Evolutionary conservation across 2,888 invertebrate genomes (phyloP), one percentile per base, ranked within the genome.

Genomic region (Oxycera nigricornis): DNA sequence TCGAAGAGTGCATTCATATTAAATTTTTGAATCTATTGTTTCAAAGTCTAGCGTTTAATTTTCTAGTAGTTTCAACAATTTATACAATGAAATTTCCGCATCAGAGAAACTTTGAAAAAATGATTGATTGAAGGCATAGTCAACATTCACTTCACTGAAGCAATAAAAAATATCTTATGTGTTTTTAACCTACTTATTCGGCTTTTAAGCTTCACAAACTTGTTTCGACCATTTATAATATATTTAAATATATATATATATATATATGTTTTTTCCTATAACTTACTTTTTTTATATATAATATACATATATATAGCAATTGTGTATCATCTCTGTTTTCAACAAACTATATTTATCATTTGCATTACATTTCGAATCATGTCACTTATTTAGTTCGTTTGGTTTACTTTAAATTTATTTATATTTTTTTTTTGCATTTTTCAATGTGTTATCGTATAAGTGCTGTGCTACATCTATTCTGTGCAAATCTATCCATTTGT

Each of bases 401-500:
- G 17, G 35, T 73, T 65, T 31, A 39, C 22, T 30, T 52, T 72
- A 17, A 20, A 55, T n/a, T n/a, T 35, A n/a, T 39, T 59, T 17
- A n/a, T 35, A 26, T 57, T 57, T 59, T 35, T n/a, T 73, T 39
- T 72, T 73, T 76, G 76, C 74, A 50, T n/a, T n/a, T n/a, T n/a
- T n/a, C n/a, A n/a, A n/a, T n/a, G n/a, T n/a, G n/a, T n/a, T n/a
- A n/a, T n/a, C n/a, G n/a, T n/a, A n/a, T n/a, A n/a, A n/a, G n/a
- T n/a, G n/a, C n/a, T n/a, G n/a, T n/a, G 65, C 74, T 76, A 76
- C 76, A 76, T 76, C 76, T 76, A 76, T 73, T 70, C 24, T 76
- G 76, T 76, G 76, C 76, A 76, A 76, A 50, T 74, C 65, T 61
- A 50, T 61, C 41, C 30, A 52, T 52, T 62, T 61, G 76, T 70